Conservation (phyloP, 2,888 invertebrate genomes). For the Mesochorus sp. region DNA sequence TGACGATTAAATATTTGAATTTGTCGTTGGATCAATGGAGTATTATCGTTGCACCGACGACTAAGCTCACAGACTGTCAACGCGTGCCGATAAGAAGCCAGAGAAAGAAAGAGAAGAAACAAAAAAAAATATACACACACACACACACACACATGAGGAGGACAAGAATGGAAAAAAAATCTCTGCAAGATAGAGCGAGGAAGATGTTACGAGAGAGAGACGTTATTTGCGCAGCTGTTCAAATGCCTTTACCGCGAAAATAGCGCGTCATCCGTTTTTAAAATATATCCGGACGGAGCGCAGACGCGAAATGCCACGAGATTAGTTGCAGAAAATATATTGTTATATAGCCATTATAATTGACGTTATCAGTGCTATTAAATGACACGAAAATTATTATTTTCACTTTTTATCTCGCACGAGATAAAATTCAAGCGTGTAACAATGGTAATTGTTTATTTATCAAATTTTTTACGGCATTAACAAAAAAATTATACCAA, state of each 20-base stretch:
- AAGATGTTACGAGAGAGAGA: constrained; percentile 62
- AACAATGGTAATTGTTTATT: neutral
- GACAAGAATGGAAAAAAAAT: constrained; percentile 37
- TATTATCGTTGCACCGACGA: neutral
- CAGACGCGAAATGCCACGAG: constrained; percentile 37
- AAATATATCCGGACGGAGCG: constrained; percentile 65
- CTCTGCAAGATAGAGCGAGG: constrained; percentile 37
- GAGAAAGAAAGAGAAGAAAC: neutral
- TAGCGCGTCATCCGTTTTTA: constrained; percentile 74
- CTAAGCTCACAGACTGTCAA: constrained; percentile 38
- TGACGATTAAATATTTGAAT: constrained; percentile 54
- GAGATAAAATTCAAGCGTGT: too few species aligned
- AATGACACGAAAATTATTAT: too few species aligned
- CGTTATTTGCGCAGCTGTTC: constrained; percentile 77
- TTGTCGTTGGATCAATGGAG: constrained; percentile 26
- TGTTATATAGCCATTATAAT: constrained; percentile 4
- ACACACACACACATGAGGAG: neutral
- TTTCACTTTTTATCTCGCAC: too few species aligned
- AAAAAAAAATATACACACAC: constrained; percentile 63
- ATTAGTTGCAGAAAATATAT: constrained; percentile 15
- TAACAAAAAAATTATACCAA: neutral
- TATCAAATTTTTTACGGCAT: neutral
- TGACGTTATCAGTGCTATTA: too few species aligned
- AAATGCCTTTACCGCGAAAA: constrained; percentile 72
- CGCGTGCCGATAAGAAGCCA: constrained; percentile 51